Evolutionary conservation across 2,888 invertebrate genomes (phyloP).

Genomic region (Julus scandinavius): DNA sequence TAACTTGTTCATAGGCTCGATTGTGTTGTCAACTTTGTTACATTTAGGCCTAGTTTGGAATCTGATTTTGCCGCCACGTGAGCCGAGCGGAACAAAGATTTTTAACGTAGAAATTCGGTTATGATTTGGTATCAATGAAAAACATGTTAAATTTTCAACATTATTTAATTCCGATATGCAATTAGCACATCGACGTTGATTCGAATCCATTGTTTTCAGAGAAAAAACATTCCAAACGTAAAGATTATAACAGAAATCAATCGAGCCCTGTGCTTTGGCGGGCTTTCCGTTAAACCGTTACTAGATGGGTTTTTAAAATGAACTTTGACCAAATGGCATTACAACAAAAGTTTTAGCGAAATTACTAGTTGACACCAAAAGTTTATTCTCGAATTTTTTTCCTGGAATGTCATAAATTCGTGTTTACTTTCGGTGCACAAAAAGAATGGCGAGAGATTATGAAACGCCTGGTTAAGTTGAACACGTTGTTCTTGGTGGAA

Average conservation of each 20-base stretch:
- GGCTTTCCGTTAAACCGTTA: not conserved
- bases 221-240: not conserved
- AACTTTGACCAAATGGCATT: not conserved
- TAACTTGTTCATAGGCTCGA: not conserved
- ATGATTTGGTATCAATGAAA: not conserved
- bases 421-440: not conserved
- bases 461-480: no score
- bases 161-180: not conserved
- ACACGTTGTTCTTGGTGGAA: not conserved
- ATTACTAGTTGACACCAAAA: not conserved
- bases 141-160: not conserved
- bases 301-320: not conserved
- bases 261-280: not conserved
- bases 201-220: not conserved
- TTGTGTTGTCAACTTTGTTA: conserved; percentile 4
- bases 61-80: conserved; percentile 19
- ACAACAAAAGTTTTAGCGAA: not conserved
- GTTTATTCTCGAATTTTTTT: not conserved
- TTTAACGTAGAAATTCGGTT: not conserved
- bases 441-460: not conserved
- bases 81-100: not conserved
- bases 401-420: not conserved
- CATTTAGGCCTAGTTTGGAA: not conserved
- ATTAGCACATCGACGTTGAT: not conserved
- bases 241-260: not conserved